phyloP scores from a whole-genome alignment of 1,140 invertebrate species.

The Drosophila orena region DNA sequence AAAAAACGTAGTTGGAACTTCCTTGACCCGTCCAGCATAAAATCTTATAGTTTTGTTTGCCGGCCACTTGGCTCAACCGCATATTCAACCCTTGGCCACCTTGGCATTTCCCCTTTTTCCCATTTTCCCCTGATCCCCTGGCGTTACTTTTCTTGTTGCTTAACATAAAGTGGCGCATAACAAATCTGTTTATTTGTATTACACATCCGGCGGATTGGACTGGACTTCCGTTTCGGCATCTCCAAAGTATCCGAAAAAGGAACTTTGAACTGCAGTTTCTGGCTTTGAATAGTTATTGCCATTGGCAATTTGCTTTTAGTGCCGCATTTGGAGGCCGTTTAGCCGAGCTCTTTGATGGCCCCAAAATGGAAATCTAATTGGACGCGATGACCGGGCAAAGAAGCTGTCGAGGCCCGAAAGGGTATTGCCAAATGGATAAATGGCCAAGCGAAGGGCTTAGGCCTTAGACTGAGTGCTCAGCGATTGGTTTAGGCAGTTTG shows the following conservation, averaged over 20 bases:
- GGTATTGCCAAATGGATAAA: conserved; percentile 21
- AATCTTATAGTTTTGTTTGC: conserved; percentile 73
- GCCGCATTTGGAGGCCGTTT: conserved; percentile 59
- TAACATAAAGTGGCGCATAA: conserved; percentile 81
- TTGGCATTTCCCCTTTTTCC: conserved; percentile 8
- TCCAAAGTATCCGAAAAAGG: conserved; percentile 14
- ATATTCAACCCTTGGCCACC: conserved; percentile 51
- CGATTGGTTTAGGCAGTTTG: conserved; percentile 19
- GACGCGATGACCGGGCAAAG: conserved; percentile 59
- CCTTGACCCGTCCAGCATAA: conserved; percentile 69
- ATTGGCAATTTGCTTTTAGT: conserved; percentile 76
- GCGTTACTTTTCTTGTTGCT: conserved; percentile 24
- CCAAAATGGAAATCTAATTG: conserved; percentile 79
- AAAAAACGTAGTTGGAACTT: conserved; percentile 64
- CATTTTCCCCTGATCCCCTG: not conserved
- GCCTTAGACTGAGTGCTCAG: conserved; percentile 27
- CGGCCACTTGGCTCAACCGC: conserved; percentile 6
- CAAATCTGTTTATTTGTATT: conserved; percentile 84
- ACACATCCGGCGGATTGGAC: conserved; percentile 57
- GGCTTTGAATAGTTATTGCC: conserved; percentile 42
- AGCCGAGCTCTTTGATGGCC: conserved; percentile 68
- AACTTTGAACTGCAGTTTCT: conserved; percentile 59
- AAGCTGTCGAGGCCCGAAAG: conserved; percentile 24
- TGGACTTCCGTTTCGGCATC: conserved; percentile 59
- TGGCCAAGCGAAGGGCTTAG: conserved; percentile 57